Evolutionary conservation across 2,113 vertebrate species (phyloP).

Genomic region (Sebastes fasciatus): DNA sequence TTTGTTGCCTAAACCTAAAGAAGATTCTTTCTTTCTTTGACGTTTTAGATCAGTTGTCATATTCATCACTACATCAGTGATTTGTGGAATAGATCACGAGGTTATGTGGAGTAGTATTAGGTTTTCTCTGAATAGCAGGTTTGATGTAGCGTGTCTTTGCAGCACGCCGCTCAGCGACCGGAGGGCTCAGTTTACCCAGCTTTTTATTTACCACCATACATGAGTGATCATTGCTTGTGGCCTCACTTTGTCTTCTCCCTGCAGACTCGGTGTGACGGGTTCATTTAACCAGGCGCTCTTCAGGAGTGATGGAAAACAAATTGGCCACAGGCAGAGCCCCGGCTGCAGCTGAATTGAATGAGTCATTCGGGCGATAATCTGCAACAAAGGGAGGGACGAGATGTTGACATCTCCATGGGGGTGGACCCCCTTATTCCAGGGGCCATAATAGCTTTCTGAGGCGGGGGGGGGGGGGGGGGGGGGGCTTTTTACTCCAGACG

Average conservation of each 20-base stretch:
- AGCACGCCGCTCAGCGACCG: neutral
- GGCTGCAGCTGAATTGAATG: slow-evolving; percentile 58
- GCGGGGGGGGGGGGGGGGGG: no score
- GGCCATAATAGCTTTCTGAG: slow-evolving; percentile 56
- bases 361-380: slow-evolving; percentile 63
- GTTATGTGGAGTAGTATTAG: neutral
- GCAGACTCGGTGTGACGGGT: slow-evolving; percentile 32
- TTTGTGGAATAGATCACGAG: neutral
- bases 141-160: slow-evolving; percentile 23
- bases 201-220: slow-evolving; percentile 46
- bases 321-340: slow-evolving; percentile 62
- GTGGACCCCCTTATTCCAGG: slow-evolving; percentile 44
- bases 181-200: slow-evolving; percentile 32
- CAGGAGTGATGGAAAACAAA: slow-evolving; percentile 73
- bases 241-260: slow-evolving; percentile 51
- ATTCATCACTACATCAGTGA: neutral
- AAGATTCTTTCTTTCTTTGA: neutral
- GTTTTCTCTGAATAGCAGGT: slow-evolving; percentile 1
- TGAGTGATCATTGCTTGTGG: slow-evolving; percentile 56
- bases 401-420: slow-evolving; percentile 66
- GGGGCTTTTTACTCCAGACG: slow-evolving; percentile 32
- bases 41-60: neutral
- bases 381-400: slow-evolving; percentile 65
- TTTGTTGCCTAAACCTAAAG: no score
- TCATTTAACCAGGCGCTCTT: slow-evolving; percentile 65